Evolutionary conservation across 1,140 invertebrate species (phyloP).

Genomic region (Venturia canescens): DNA sequence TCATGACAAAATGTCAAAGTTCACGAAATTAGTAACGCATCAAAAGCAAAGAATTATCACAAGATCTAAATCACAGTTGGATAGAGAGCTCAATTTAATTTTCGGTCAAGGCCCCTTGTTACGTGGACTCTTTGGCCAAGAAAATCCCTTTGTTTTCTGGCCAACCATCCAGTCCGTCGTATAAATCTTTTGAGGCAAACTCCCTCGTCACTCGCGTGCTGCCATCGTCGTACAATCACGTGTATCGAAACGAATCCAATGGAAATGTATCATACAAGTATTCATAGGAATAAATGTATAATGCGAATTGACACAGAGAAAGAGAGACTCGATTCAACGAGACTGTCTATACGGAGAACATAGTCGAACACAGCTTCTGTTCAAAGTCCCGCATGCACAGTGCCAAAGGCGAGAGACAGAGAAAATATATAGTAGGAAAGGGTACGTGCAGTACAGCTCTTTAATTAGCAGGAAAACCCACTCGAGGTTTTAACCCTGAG

Average conservation of each 20-base stretch:
- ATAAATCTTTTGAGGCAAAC: background rate
- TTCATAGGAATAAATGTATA: background rate
- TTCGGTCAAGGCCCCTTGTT: too few species aligned
- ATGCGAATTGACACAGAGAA: background rate
- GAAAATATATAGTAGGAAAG: background rate
- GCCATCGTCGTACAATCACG: background rate
- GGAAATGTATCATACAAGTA: background rate
- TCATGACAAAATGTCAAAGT: too few species aligned
- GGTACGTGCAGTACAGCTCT: conserved; percentile 28
- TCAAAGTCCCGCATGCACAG: background rate
- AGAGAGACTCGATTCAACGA: background rate
- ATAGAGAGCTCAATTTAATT: too few species aligned
- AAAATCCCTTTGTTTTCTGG: background rate
- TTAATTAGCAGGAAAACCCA: conserved; percentile 59
- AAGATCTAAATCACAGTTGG: too few species aligned
- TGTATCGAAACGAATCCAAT: background rate
- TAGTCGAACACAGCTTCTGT: background rate
- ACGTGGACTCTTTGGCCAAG: too few species aligned
- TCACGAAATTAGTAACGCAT: too few species aligned
- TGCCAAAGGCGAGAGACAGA: background rate
- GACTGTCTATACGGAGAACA: background rate
- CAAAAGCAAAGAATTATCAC: too few species aligned
- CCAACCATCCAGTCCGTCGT: background rate
- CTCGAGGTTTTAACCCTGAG: conserved; percentile 52
- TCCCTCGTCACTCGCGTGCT: background rate